These are phyloP conservation scores for Diploptera punctata DNA, from an alignment of 2,888 invertebrate species.

Conservation along the genomic window DNA sequence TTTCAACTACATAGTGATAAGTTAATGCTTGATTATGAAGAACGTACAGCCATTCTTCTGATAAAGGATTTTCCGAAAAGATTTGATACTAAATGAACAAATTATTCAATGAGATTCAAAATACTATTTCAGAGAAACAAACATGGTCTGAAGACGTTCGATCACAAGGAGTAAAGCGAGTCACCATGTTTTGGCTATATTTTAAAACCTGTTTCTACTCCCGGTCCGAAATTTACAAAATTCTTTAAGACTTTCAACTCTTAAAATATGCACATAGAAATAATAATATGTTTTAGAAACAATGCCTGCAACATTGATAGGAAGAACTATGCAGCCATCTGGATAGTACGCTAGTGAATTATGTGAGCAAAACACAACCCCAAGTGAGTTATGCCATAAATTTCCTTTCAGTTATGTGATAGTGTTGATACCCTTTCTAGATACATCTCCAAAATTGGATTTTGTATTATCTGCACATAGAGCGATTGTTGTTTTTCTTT, in stretches of 20 bases:
- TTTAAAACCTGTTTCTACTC: neutral
- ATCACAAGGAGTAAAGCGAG: neutral
- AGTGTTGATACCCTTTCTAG: too few species aligned
- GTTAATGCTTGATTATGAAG: neutral
- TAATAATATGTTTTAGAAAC: neutral
- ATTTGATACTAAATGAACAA: neutral
- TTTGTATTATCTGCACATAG: neutral
- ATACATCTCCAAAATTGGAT: neutral
- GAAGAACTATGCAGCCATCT: neutral
- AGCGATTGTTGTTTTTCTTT: neutral
- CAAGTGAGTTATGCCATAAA: slow-evolving; percentile 2
- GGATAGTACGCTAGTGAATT: too few species aligned
- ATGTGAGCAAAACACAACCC: neutral
- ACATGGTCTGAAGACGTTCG: neutral
- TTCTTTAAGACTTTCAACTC: neutral
- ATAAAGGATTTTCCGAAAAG: neutral
- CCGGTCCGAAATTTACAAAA: neutral
- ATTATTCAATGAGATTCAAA: neutral
- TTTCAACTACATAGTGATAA: neutral
- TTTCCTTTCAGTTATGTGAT: neutral
- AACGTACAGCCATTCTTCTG: neutral
- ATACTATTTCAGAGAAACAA: too few species aligned
- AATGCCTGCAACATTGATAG: neutral
- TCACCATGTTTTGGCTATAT: neutral
- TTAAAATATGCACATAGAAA: neutral